Conservation (phyloP, 2,888 invertebrate genomes). For the Oligia strigilis region DNA sequence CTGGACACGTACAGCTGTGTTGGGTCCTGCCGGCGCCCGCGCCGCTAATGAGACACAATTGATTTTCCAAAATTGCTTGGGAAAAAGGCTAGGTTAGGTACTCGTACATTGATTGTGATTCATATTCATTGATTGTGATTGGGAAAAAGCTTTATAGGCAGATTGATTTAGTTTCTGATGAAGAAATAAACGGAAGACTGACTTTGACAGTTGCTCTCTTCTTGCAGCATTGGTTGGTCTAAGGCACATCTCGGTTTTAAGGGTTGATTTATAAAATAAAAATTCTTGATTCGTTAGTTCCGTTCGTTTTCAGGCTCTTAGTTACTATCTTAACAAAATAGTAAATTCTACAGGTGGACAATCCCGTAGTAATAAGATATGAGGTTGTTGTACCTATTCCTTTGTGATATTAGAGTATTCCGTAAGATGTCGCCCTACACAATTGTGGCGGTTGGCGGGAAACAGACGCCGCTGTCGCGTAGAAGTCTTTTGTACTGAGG, state of each 20-base stretch:
- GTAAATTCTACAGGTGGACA: neutral
- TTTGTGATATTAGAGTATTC: neutral
- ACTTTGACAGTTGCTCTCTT: neutral
- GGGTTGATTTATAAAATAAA: neutral
- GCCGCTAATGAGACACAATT: too few species aligned
- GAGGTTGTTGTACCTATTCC: neutral
- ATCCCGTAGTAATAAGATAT: neutral
- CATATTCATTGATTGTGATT: neutral
- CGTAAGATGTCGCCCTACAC: conserved; percentile 23
- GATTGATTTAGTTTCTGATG: neutral
- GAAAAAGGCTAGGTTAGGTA: neutral
- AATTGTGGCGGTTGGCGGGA: conserved; percentile 43
- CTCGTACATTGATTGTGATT: neutral
- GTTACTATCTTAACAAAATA: neutral
- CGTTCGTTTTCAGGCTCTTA: neutral
- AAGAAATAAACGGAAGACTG: neutral
- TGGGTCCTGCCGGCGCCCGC: too few species aligned
- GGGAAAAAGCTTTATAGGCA: neutral
- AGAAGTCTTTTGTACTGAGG: conserved; percentile 28
- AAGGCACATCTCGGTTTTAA: neutral
- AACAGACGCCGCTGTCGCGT: conserved; percentile 3
- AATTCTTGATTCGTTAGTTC: neutral
- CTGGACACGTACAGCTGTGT: too few species aligned
- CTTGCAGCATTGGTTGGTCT: neutral
- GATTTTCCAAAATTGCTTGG: neutral